phyloP scores from a whole-genome alignment of 2,797 vertebrate species.

The Labeo calbasu region DNA sequence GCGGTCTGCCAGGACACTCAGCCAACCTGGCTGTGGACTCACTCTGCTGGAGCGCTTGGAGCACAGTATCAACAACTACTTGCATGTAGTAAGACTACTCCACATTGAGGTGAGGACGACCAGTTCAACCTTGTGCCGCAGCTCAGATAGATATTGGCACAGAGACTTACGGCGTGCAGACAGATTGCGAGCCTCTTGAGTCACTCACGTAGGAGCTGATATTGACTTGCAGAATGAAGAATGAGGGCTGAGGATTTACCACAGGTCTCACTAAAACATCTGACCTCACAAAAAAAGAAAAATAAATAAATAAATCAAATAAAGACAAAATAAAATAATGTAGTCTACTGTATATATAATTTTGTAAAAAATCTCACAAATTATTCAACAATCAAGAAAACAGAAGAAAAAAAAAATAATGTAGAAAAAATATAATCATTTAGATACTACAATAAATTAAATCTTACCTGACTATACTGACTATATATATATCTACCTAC shows the following conservation, averaged over 20 bases:
- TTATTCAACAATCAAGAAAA: not conserved
- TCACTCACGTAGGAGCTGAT: not conserved
- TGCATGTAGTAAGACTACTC: slow-evolving; percentile 70
- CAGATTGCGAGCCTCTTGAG: not conserved
- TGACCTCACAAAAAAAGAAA: not conserved
- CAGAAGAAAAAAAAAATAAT: not conserved
- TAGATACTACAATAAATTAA: not conserved
- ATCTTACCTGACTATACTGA: too few relatives aligned
- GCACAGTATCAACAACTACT: slow-evolving; percentile 74
- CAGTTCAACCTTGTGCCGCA: not conserved
- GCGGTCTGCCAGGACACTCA: slow-evolving; percentile 52
- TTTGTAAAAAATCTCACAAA: not conserved
- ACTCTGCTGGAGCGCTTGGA: slow-evolving; percentile 69
- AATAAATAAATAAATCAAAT: slow-evolving; percentile 1
- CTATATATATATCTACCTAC: too few relatives aligned
- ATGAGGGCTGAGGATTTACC: not conserved
- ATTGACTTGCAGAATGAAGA: slow-evolving; percentile 8
- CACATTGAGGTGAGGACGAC: slow-evolving; percentile 66
- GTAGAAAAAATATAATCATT: not conserved
- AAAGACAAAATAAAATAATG: too few relatives aligned
- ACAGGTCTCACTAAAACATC: not conserved
- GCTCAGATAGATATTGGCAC: slow-evolving; percentile 9
- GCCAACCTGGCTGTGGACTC: slow-evolving; percentile 64
- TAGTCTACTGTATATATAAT: not conserved
- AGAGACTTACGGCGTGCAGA: not conserved